phyloP scores from a whole-genome alignment of 2,113 vertebrate species.

The Archilochus colubris region DNA sequence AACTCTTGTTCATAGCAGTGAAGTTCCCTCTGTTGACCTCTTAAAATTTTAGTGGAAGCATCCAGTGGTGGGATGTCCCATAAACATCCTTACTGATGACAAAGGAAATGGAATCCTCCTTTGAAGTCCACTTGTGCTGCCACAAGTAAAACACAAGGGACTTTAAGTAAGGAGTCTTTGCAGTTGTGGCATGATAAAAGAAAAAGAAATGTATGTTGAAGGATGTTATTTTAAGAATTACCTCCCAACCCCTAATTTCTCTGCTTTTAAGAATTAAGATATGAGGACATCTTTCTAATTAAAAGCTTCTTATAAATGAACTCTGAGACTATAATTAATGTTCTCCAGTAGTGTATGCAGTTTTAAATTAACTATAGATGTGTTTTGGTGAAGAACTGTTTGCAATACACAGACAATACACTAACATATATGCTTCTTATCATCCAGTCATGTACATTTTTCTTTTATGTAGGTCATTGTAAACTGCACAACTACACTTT shows the following conservation, averaged over 20 bases:
- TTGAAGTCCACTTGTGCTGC: not conserved
- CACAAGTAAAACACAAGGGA: not conserved
- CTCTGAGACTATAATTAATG: conserved; percentile 21
- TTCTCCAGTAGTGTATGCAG: not conserved
- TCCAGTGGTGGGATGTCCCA: not conserved
- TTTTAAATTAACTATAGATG: not conserved
- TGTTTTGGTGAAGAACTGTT: not conserved
- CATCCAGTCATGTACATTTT: not conserved
- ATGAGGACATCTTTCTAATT: conserved; percentile 41
- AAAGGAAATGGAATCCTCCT: not conserved
- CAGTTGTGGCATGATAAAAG: not conserved
- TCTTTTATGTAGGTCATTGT: not conserved
- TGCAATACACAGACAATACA: not conserved
- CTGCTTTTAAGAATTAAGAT: conserved; percentile 30
- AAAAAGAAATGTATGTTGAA: not conserved
- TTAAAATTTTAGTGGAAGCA: not conserved
- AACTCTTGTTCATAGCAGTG: not conserved
- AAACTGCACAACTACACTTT: not conserved
- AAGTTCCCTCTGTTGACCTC: not conserved
- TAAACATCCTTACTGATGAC: not conserved
- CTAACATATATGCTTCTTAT: not conserved
- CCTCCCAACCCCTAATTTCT: not conserved
- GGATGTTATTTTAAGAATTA: conserved; percentile 34
- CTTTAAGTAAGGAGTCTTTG: not conserved
- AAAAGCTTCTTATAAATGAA: conserved; percentile 23